Evolutionary conservation across 2,797 vertebrate genomes (phyloP).

Genomic region (Tenualosa ilisha): DNA sequence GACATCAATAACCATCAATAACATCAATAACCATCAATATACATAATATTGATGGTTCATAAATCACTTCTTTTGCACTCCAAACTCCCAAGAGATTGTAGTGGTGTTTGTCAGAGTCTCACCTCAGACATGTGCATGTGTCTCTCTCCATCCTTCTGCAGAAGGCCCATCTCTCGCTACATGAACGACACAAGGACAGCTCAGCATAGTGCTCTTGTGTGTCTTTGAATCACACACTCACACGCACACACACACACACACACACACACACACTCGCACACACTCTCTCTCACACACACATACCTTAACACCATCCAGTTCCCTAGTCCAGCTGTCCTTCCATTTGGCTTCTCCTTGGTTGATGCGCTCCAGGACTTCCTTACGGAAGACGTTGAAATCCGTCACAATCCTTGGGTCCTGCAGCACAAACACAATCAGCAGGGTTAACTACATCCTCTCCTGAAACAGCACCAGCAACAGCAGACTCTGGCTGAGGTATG

Average conservation of each 20-base stretch:
- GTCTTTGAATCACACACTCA: neutral
- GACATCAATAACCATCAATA: no score
- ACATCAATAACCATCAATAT: no score
- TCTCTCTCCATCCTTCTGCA: neutral
- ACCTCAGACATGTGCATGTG: neutral
- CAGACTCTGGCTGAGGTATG: neutral
- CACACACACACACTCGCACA: conserved; percentile 2
- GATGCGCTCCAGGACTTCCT: conserved; percentile 5
- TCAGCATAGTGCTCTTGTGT: neutral
- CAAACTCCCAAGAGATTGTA: neutral
- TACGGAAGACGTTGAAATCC: neutral
- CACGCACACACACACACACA: neutral
- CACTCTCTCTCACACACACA: conserved; percentile 4
- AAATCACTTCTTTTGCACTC: neutral
- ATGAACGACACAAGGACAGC: neutral
- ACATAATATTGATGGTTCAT: no score
- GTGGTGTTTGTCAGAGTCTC: neutral
- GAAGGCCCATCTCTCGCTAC: neutral
- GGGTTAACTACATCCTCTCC: neutral
- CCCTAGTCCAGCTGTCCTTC: neutral
- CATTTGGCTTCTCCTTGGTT: neutral
- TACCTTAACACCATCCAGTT: neutral
- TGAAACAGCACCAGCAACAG: neutral
- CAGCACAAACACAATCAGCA: neutral
- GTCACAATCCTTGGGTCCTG: neutral